Evolutionary conservation across 2,888 invertebrate species (phyloP).

Genomic region (Rhamnusium bicolor): DNA sequence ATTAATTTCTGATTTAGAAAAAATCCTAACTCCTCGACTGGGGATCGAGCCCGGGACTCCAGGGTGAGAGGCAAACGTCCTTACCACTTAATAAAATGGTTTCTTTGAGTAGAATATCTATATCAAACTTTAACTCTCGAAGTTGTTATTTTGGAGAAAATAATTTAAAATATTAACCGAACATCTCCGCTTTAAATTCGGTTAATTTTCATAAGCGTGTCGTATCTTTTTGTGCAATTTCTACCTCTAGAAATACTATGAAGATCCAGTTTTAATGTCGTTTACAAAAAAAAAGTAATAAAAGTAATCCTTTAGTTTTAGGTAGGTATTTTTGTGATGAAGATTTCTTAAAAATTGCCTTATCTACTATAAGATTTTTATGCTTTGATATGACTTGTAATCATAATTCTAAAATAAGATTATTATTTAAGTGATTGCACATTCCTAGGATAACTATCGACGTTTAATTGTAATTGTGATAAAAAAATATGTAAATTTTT

Average conservation of each 20-base stretch:
- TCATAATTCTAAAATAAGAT: constrained; percentile 1
- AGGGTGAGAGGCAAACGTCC: no score
- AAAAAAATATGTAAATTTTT: not conserved
- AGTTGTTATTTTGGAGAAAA: no score
- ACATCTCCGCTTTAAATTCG: no score
- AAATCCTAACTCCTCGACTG: no score
- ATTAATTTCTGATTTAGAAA: no score
- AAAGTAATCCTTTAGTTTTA: not conserved
- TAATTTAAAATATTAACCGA: no score
- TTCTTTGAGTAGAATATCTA: no score
- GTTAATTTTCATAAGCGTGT: no score
- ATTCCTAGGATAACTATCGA: not conserved
- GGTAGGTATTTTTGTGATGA: not conserved
- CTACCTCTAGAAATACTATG: not conserved
- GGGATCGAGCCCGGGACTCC: no score
- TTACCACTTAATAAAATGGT: no score
- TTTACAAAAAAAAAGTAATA: not conserved
- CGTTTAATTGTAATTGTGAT: not conserved
- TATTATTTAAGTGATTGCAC: not conserved
- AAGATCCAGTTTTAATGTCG: not conserved
- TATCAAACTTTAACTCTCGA: no score
- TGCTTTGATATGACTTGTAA: not conserved
- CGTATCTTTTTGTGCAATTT: no score
- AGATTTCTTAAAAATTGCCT: not conserved
- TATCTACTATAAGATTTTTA: not conserved